Base-by-base conservation (phyloP, 2,888 invertebrate species). In the Andrena trimmerana region DNA sequence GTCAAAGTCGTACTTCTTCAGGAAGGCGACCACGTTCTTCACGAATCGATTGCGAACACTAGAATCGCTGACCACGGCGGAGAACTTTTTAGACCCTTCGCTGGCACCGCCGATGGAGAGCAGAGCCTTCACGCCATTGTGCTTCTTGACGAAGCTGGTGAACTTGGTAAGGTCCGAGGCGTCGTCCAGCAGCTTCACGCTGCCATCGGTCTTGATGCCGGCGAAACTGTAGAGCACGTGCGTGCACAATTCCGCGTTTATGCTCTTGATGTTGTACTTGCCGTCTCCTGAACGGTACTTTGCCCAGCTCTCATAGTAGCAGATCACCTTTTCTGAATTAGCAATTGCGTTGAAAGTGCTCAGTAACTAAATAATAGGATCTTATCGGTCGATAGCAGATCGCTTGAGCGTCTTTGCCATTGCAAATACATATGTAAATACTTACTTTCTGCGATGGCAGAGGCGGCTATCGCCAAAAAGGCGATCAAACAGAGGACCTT, bases 221-320 rank as follows among this genome's bases (percentile, higher is more conserved):
- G 96, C 95, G 90, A 98, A 98, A 0, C 96, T 94, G 91, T 97
- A 98, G n/a, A 97, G 95, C 66, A 97, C 75, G 90, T 97, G 97
- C 0, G 97, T 97, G 92, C 97, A 98, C 0, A 97, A 94, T 10
- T 93, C 93, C 0, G 97, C 95, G 88, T 97, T 95, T 59, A 97
- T 96, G 81, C 97, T 89, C 8, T 95, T 95, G 0, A 97, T 96
- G 16, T 96, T 95, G 88, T 96, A 97, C 91, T 96, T 95, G 0
- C 97, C 97, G 67, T 94, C 91, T 0, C 95, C 96, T 0, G 91
- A 92, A 50, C 97, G 95, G 90, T 97, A 97, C 0, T 95, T 95
- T 0, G 97, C 95, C 97, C 97, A 97, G 7, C 96, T 96, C 7
- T 97, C 97, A 84, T 96, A 96, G 93, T 97, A 98, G 89, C 97